These are phyloP conservation scores for Drymodes brunneopygia DNA, from an alignment of 2,113 vertebrate genomes.

Conservation along the genomic window DNA sequence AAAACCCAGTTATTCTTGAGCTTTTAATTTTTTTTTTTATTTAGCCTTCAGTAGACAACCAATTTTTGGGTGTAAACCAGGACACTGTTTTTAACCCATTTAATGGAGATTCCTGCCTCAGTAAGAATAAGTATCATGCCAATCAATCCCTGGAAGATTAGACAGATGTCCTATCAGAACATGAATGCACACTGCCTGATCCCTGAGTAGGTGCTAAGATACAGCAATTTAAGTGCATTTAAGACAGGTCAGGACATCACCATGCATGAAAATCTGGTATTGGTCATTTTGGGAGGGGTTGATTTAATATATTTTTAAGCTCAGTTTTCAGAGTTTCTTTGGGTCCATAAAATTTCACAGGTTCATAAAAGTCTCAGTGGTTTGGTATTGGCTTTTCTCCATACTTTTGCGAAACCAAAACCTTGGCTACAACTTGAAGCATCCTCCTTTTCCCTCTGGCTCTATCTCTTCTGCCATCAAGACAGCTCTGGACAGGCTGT, in stretches of 20 bases:
- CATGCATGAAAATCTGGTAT: background rate
- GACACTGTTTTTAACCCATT: slow-evolving; percentile 5
- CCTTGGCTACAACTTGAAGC: background rate
- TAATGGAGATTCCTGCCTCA: background rate
- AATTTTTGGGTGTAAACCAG: background rate
- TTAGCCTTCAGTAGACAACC: background rate
- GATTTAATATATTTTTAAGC: background rate
- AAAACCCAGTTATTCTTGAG: background rate
- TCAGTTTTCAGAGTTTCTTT: background rate
- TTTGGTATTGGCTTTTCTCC: background rate
- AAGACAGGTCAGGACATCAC: background rate
- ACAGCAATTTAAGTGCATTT: background rate
- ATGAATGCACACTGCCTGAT: background rate
- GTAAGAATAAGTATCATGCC: background rate
- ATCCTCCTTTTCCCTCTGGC: background rate
- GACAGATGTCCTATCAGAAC: background rate
- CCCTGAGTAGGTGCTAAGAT: background rate
- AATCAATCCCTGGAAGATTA: slow-evolving; percentile 21
- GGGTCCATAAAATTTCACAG: background rate
- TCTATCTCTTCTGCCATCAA: background rate
- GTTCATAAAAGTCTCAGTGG: background rate
- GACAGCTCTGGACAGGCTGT: background rate
- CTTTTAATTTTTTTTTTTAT: background rate
- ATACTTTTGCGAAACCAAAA: background rate
- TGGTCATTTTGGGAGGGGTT: background rate